A percentile compares a stretch with the other conserved stretches of the same genome.
These are phyloP conservation scores for Saguinus midas DNA, from an alignment of 2,113 vertebrate species.

Conservation along the genomic window DNA sequence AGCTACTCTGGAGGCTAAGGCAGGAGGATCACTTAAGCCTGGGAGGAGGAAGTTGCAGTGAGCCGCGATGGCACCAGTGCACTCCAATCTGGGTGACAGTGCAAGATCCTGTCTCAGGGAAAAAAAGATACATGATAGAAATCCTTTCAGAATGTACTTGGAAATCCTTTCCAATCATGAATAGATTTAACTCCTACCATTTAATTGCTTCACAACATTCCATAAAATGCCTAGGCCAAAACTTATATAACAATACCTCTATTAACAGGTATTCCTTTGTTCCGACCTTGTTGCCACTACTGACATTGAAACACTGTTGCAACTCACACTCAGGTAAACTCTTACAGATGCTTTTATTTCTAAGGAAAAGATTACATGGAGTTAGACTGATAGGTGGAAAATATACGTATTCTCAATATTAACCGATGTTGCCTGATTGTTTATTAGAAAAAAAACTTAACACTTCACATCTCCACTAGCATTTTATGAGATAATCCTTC, in stretches of 20 bases:
- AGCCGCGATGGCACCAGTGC: too few relatives aligned
- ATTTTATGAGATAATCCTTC: neutral
- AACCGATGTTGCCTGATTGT: neutral
- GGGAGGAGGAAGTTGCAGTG: too few relatives aligned
- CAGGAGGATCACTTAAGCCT: too few relatives aligned
- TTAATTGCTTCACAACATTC: neutral
- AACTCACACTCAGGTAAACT: neutral
- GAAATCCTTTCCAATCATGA: neutral
- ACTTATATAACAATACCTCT: neutral
- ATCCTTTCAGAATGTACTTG: neutral
- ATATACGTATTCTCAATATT: neutral
- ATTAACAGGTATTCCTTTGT: neutral
- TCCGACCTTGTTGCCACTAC: neutral
- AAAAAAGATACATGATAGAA: neutral
- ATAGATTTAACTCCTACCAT: neutral
- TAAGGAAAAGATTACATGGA: conserved; percentile 7
- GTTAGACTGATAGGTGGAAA: neutral
- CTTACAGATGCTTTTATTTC: neutral
- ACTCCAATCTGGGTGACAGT: too few relatives aligned
- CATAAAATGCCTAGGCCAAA: neutral
- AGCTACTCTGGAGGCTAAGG: neutral
- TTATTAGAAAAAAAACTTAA: neutral
- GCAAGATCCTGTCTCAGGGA: too few relatives aligned
- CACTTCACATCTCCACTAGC: neutral
- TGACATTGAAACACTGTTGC: neutral